Evolutionary conservation across 2,888 invertebrate genomes (phyloP).

Genomic region (Helleia helle): DNA sequence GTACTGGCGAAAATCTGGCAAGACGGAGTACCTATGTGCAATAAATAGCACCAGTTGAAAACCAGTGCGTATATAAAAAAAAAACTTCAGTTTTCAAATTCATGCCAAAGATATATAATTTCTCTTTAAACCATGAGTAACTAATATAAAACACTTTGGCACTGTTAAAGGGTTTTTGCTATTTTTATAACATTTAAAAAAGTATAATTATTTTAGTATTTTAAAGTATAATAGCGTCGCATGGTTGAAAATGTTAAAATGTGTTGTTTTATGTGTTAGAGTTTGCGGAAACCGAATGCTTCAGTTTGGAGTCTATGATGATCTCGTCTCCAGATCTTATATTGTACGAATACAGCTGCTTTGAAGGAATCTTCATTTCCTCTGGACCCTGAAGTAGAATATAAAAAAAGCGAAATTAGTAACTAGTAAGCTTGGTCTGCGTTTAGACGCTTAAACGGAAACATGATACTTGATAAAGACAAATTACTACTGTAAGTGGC

Average conservation of each 20-base stretch:
- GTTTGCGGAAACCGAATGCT: constrained; percentile 60
- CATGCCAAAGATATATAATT: too few species aligned
- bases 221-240: not conserved
- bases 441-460: too few species aligned
- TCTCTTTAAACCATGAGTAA: too few species aligned
- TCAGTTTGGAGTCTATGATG: constrained; percentile 86
- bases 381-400: constrained; percentile 81
- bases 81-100: not conserved
- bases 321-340: constrained; percentile 93
- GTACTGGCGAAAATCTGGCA: not conserved
- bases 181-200: not conserved
- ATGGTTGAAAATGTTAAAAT: not conserved
- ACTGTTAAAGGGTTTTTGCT: not conserved
- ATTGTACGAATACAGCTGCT: constrained; percentile 93
- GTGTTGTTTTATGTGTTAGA: constrained; percentile 31
- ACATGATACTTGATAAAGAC: too few species aligned
- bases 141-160: constrained; percentile 1
- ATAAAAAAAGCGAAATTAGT: too few species aligned
- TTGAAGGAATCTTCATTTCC: constrained; percentile 91
- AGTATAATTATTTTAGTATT: not conserved
- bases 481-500: too few species aligned
- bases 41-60: too few species aligned
- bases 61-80: too few species aligned
- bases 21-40: too few species aligned
- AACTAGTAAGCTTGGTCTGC: too few species aligned